These are phyloP conservation scores for Spodoptera picta DNA, from an alignment of 2,888 invertebrate species.

Conservation along the genomic window DNA sequence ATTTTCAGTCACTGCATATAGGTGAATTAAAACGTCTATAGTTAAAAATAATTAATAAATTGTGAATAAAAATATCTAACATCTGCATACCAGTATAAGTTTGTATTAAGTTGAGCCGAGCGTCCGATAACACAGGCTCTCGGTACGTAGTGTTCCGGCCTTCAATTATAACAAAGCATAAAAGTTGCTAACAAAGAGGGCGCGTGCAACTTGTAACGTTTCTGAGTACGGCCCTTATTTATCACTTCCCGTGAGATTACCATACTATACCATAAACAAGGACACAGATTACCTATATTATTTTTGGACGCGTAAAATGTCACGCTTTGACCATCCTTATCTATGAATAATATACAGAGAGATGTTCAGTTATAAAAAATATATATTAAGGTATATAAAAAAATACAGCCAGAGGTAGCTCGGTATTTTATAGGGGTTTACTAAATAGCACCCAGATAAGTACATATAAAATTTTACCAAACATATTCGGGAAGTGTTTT, in stretches of 20 bases:
- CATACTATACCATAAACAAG: constrained; percentile 68
- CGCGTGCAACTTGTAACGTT: constrained; percentile 66
- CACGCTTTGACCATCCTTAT: constrained; percentile 59
- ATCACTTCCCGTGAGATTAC: constrained; percentile 73
- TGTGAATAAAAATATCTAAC: too few relatives aligned
- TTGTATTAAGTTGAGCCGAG: constrained; percentile 21
- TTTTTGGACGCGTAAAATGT: constrained; percentile 65
- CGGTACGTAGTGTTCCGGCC: constrained; percentile 52
- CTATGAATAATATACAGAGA: constrained; percentile 55
- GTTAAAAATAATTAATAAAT: too few relatives aligned
- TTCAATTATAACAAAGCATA: constrained; percentile 72
- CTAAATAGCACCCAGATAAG: constrained; percentile 52
- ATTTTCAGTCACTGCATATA: too few relatives aligned
- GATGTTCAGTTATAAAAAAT: constrained; percentile 53
- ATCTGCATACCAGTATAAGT: constrained; percentile 23
- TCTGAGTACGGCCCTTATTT: constrained; percentile 66
- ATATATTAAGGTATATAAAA: constrained; percentile 50
- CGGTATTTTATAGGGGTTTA: constrained; percentile 54
- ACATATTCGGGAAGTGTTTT: constrained; percentile 34
- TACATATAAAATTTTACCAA: constrained; percentile 42
- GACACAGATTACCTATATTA: constrained; percentile 64
- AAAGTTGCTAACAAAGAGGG: constrained; percentile 71
- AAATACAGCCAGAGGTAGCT: constrained; percentile 26
- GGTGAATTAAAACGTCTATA: too few relatives aligned
- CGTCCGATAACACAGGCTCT: constrained; percentile 32